Evolutionary conservation across 2,797 vertebrate genomes (phyloP).

Genomic region (Euthynnus affinis): DNA sequence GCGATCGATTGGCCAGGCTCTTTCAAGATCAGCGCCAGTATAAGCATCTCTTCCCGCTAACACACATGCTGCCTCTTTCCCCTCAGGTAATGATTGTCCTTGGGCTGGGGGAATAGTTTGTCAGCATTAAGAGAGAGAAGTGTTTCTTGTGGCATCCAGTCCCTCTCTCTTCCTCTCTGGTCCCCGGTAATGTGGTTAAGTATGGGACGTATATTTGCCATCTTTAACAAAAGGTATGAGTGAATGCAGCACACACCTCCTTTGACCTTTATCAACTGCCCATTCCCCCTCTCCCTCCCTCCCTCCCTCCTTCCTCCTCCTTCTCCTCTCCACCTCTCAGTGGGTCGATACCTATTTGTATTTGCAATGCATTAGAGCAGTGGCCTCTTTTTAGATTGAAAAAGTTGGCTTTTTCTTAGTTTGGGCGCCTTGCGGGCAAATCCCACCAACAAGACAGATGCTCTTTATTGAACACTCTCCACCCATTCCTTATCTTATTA

Average conservation of each 20-base stretch:
- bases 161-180: slow-evolving; percentile 31
- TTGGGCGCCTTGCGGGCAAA: slow-evolving; percentile 39
- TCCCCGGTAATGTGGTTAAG: slow-evolving; percentile 68
- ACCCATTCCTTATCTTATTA: slow-evolving; percentile 8
- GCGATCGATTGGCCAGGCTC: slow-evolving; percentile 84
- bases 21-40: slow-evolving; percentile 88
- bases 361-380: slow-evolving; percentile 77
- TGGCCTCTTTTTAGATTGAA: slow-evolving; percentile 68
- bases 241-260: slow-evolving; percentile 76
- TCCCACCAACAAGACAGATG: slow-evolving; percentile 12
- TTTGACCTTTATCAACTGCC: slow-evolving; percentile 80
- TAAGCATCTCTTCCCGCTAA: slow-evolving; percentile 85
- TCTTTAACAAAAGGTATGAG: slow-evolving; percentile 77
- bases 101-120: slow-evolving; percentile 80
- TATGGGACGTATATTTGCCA: slow-evolving; percentile 60
- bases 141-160: slow-evolving; percentile 76
- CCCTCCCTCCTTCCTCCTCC: slow-evolving; percentile 4
- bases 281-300: slow-evolving; percentile 4
- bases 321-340: slow-evolving; percentile 41
- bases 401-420: slow-evolving; percentile 64
- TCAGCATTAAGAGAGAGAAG: slow-evolving; percentile 80
- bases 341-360: slow-evolving; percentile 81
- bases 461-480: not conserved
- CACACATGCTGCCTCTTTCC: slow-evolving; percentile 76
- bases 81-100: slow-evolving; percentile 88